phyloP scores from a whole-genome alignment of 2,888 invertebrate species.

The Archaeoteleia sp. region DNA sequence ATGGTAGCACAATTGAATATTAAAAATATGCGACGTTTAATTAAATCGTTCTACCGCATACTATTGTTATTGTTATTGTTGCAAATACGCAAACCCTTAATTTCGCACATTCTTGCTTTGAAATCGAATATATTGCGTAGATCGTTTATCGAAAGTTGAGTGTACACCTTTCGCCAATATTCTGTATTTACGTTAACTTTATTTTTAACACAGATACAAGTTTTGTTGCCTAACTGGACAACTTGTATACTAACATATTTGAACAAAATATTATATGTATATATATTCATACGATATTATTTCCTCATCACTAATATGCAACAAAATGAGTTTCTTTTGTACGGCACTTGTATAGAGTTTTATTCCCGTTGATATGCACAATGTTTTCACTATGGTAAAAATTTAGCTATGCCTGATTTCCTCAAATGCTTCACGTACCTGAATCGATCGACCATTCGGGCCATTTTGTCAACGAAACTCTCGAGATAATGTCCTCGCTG shows the following conservation, averaged over 20 bases:
- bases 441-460: conserved; percentile 74
- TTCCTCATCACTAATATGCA: conserved; percentile 73
- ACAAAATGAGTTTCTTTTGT: conserved; percentile 79
- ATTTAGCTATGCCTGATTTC: conserved; percentile 74
- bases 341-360: conserved; percentile 78
- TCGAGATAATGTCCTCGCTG: conserved; percentile 45
- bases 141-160: conserved; percentile 60
- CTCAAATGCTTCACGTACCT: conserved; percentile 75
- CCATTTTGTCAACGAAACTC: conserved; percentile 68
- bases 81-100: no score
- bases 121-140: conserved; percentile 37
- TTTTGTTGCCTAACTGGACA: conserved; percentile 69
- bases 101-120: conserved; percentile 33
- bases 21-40: no score
- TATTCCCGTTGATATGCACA: conserved; percentile 75
- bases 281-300: conserved; percentile 60
- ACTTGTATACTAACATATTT: conserved; percentile 67
- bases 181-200: conserved; percentile 72
- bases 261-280: conserved; percentile 59
- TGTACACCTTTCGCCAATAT: conserved; percentile 73
- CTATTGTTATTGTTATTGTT: no score
- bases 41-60: no score
- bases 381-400: conserved; percentile 75
- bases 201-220: conserved; percentile 68
- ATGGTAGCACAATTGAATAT: no score